Evolutionary conservation across 2,113 vertebrate species (phyloP), one percentile per base, ranked within the genome.

Genomic region (Lophochroa leadbeateri): DNA sequence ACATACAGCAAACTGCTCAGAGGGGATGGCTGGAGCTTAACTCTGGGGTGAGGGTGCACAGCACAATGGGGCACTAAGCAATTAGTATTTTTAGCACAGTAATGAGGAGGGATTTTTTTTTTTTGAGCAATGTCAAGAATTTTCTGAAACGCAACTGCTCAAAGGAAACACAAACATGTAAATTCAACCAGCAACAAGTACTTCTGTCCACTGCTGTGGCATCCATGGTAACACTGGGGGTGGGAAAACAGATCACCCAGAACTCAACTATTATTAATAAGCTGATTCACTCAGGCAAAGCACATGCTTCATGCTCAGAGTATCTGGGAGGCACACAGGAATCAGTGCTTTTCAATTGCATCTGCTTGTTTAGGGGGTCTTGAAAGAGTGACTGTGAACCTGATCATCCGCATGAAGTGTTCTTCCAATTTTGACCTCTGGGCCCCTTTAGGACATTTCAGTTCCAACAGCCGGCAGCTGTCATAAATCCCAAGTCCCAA

Each of bases 401-500:
- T 68, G 35, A 65, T 39, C 37, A 17, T 24, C 35, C 55, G 80
- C 71, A 47, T 23, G 3, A 71, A 80, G 53, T 3, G 10, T 37
- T 88, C 39, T 44, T 44, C 28, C 49, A 64, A 7, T 10, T 80
- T 2, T n/a, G 52, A 46, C 80, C 44, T 27, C 75, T 75, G 57
- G 70, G 69, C 71, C 33, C 65, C 60, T 2, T 17, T 31, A 81
- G 78, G 92, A 94, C 27, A 86, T 37, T 49, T 47, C 82, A 60
- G 49, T 79, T 89, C 88, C 74, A 94, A 79, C 81, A 96, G 93
- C 84, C 90, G 61, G 86, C 93, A 94, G 61, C 72, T 44, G 55
- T 94, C 72, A 88, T 8, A 91, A 78, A 75, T 82, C 93, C 68
- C 52, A 33, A 79, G 33, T 43, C 52, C 39, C 55, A 13, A 28